Evolutionary conservation across 30 jellyfish, hydroid and myxozoan genomes (phyloP).

Genomic region (Hydractinia symbiolongicarpus): DNA sequence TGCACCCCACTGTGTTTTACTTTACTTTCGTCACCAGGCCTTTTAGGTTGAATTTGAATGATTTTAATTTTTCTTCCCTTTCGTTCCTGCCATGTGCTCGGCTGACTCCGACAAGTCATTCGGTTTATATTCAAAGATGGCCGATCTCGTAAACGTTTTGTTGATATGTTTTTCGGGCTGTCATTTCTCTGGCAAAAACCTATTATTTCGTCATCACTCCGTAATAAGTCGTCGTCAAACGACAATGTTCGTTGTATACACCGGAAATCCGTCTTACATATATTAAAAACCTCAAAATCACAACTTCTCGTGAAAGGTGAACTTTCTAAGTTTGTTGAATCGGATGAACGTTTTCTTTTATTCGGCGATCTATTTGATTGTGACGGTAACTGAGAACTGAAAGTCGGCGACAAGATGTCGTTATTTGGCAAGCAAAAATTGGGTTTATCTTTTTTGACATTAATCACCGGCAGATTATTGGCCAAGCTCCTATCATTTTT

Average conservation of each 20-base stretch:
- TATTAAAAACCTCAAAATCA: constrained; percentile 21
- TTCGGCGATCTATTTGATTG: constrained; percentile 10
- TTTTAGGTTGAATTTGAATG: background rate
- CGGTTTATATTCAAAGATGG: background rate
- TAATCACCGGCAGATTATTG: background rate
- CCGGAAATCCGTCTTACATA: constrained; percentile 11
- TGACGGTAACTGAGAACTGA: background rate
- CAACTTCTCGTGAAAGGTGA: constrained; percentile 10
- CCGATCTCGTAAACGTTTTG: background rate
- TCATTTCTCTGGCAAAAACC: background rate
- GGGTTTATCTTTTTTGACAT: background rate
- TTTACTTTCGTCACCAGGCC: background rate
- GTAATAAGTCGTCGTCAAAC: constrained; percentile 18
- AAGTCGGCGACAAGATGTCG: background rate
- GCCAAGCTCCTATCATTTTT: background rate
- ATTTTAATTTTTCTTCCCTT: constrained; percentile 1
- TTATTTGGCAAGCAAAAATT: background rate
- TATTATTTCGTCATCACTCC: constrained; percentile 4
- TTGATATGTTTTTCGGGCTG: constrained; percentile 3
- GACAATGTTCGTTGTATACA: constrained; percentile 23
- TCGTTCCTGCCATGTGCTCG: constrained; percentile 7
- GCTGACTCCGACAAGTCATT: constrained; percentile 15
- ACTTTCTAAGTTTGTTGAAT: background rate
- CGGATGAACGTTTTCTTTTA: constrained; percentile 23
- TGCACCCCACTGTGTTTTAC: constrained; percentile 12